Conservation (phyloP, 2,797 vertebrate genomes). For the Pseudochaenichthys georgianus region DNA sequence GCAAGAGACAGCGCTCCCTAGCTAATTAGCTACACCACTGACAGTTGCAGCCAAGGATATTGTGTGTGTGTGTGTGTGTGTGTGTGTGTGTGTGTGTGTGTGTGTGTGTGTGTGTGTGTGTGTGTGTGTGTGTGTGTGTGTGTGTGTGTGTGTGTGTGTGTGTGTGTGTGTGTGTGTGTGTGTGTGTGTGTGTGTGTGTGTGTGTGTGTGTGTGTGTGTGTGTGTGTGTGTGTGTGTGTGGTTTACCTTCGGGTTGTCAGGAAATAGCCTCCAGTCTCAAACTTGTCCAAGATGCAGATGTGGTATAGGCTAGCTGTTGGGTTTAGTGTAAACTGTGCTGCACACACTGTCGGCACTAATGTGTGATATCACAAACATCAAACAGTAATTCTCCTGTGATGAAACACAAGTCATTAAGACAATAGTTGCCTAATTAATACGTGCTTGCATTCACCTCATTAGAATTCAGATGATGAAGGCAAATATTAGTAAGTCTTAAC, state of each 20-base stretch:
- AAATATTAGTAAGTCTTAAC: slow-evolving; percentile 17
- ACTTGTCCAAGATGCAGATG: slow-evolving; percentile 22
- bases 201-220: neutral
- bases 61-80: neutral
- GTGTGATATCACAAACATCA: slow-evolving; percentile 13
- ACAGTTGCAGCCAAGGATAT: slow-evolving; percentile 8
- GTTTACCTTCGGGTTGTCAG: slow-evolving; percentile 20
- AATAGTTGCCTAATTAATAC: slow-evolving; percentile 22
- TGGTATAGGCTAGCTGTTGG: neutral
- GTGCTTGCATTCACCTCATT: slow-evolving; percentile 9
- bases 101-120: neutral
- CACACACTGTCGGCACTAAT: neutral
- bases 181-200: no score
- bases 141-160: no score
- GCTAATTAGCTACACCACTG: slow-evolving; percentile 27
- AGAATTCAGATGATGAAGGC: slow-evolving; percentile 31
- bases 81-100: neutral
- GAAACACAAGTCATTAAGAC: neutral
- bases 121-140: no score
- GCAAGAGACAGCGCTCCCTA: neutral
- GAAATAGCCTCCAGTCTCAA: slow-evolving; percentile 31
- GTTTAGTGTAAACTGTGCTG: slow-evolving; percentile 3
- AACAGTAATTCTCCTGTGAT: neutral
- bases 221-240: neutral
- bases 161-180: neutral